These are phyloP conservation scores for Acanthoscelides obtectus DNA, from an alignment of 2,888 invertebrate genomes.

Conservation along the genomic window DNA sequence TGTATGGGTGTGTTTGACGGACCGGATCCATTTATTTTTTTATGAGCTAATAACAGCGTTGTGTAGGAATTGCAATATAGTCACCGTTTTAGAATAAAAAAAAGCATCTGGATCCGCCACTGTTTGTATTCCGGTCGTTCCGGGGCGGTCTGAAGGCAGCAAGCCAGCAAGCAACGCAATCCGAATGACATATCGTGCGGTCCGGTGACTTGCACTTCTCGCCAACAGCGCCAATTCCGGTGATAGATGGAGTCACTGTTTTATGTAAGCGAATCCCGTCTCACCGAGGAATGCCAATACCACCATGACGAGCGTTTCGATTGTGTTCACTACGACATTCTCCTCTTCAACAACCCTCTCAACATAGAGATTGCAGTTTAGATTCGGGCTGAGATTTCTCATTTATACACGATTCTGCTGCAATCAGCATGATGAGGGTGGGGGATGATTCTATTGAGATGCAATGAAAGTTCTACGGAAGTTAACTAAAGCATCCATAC, in stretches of 20 bases:
- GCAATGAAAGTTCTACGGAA: too few species aligned
- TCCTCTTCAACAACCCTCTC: not conserved
- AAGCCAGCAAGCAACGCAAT: too few species aligned
- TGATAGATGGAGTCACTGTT: constrained; percentile 42
- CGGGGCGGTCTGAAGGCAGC: not conserved
- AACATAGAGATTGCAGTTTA: not conserved
- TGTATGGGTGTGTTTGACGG: too few species aligned
- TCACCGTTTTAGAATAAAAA: too few species aligned
- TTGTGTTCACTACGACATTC: constrained; percentile 30
- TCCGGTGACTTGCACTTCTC: constrained; percentile 32
- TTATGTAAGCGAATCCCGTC: constrained; percentile 38
- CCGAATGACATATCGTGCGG: constrained; percentile 6
- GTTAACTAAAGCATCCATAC: too few species aligned
- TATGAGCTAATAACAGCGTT: too few species aligned
- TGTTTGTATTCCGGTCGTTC: not conserved
- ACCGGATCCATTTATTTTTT: too few species aligned
- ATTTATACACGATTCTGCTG: not conserved
- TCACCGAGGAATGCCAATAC: constrained; percentile 45
- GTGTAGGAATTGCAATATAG: too few species aligned
- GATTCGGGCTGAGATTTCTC: not conserved
- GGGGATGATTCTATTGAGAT: too few species aligned
- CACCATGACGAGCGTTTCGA: constrained; percentile 46
- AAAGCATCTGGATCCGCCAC: not conserved
- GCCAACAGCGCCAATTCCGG: constrained; percentile 36
- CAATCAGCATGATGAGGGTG: not conserved